These are phyloP conservation scores for Epinotia demarniana DNA, from an alignment of 2,888 invertebrate genomes.

Conservation along the genomic window DNA sequence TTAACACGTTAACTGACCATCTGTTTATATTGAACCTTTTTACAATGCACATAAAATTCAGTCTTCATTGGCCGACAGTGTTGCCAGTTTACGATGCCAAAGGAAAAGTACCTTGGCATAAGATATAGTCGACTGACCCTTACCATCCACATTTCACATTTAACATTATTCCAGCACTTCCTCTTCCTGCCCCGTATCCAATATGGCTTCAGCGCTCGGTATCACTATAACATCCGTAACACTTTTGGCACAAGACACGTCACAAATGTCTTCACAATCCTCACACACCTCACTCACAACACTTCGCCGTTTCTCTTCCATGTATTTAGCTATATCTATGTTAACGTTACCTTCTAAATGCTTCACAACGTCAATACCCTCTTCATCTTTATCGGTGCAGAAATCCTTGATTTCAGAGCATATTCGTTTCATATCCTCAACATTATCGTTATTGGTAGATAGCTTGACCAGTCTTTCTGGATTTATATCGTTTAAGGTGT, in stretches of 20 bases:
- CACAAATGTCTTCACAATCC: slow-evolving; percentile 61
- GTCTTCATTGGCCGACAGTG: too few relatives aligned
- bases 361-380: slow-evolving; percentile 63
- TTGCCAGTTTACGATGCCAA: too few relatives aligned
- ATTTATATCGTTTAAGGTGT: slow-evolving; percentile 54
- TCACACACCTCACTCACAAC: slow-evolving; percentile 49
- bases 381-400: slow-evolving; percentile 58
- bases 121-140: too few relatives aligned
- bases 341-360: slow-evolving; percentile 56
- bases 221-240: slow-evolving; percentile 75
- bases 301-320: slow-evolving; percentile 54
- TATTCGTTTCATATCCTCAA: slow-evolving; percentile 68
- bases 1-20: too few relatives aligned
- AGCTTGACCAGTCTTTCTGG: slow-evolving; percentile 65
- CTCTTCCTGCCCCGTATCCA: slow-evolving; percentile 65
- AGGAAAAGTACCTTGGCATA: too few relatives aligned
- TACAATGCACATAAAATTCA: too few relatives aligned
- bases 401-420: slow-evolving; percentile 73
- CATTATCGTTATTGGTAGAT: slow-evolving; percentile 75
- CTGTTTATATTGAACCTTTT: too few relatives aligned
- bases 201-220: slow-evolving; percentile 75
- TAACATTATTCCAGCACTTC: neutral
- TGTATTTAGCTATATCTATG: slow-evolving; percentile 56
- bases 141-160: neutral
- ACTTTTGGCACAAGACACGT: slow-evolving; percentile 64